Conservation (phyloP, 2,888 invertebrate genomes). For the Tigriopus californicus region DNA sequence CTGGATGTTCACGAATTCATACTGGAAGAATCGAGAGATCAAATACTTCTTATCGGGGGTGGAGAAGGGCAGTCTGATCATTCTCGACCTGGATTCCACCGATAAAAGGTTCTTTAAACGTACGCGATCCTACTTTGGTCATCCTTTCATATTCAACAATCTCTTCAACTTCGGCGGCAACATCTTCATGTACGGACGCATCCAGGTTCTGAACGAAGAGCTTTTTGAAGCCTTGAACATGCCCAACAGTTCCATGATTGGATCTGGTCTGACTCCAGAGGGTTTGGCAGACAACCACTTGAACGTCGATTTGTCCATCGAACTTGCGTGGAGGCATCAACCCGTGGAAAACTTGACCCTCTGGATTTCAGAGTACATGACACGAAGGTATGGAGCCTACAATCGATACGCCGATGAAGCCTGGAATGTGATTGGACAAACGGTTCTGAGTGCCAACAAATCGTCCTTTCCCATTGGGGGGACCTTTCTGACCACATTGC, state of each 20-base stretch:
- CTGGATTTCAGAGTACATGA: conserved; percentile 40
- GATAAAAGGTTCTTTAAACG: conserved; percentile 55
- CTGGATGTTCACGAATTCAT: conserved; percentile 36
- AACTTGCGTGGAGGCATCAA: conserved; percentile 46
- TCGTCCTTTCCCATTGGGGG: background rate
- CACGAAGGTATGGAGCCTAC: conserved; percentile 45
- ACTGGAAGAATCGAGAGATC: conserved; percentile 48
- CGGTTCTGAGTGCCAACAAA: background rate
- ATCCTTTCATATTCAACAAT: conserved; percentile 93
- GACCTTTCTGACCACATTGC: background rate
- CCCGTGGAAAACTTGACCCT: conserved; percentile 23
- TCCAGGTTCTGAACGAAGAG: conserved; percentile 43
- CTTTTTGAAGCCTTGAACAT: background rate
- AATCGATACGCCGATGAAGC: conserved; percentile 38
- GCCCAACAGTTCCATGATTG: background rate
- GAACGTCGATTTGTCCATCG: conserved; percentile 74
- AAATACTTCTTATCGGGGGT: conserved; percentile 56
- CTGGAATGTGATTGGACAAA: conserved; percentile 40
- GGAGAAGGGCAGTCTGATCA: conserved; percentile 54
- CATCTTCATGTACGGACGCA: conserved; percentile 71
- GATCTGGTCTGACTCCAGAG: conserved; percentile 77
- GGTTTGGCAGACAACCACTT: conserved; percentile 90
- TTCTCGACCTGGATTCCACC: conserved; percentile 76
- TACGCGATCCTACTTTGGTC: conserved; percentile 66
- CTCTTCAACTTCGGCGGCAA: conserved; percentile 90